Evolutionary conservation across 1,140 invertebrate genomes (phyloP).

Genomic region (Lerema accius): DNA sequence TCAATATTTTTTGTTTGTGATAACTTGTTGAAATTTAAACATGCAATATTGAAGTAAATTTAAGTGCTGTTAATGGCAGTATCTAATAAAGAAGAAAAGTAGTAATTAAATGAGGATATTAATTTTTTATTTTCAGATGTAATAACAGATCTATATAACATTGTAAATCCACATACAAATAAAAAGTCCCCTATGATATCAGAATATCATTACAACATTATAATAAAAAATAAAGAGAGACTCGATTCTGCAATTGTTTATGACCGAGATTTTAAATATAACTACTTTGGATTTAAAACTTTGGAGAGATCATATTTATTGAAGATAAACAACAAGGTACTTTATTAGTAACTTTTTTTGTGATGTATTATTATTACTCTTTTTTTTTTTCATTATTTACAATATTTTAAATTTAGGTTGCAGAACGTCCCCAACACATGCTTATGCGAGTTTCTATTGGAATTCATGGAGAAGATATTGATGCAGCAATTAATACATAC

Average conservation of each 20-base stretch:
- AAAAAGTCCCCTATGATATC: conserved; percentile 92
- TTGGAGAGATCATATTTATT: conserved; percentile 97
- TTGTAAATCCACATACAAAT: conserved; percentile 89
- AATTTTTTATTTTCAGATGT: conserved; percentile 88
- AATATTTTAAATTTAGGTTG: conserved; percentile 85
- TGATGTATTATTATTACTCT: too few relatives aligned
- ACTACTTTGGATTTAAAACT: conserved; percentile 99
- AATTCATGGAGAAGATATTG: conserved; percentile 97
- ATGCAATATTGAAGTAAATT: not conserved
- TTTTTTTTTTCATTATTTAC: too few relatives aligned
- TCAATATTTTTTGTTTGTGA: too few relatives aligned
- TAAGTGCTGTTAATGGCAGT: too few relatives aligned
- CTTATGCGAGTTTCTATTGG: conserved; percentile 98
- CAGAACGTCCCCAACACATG: conserved; percentile 99
- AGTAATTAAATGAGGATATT: too few relatives aligned
- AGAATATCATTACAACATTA: conserved; percentile 91
- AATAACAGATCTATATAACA: conserved; percentile 93
- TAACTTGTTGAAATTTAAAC: too few relatives aligned
- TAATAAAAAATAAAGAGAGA: conserved; percentile 93
- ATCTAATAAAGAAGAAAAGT: too few relatives aligned
- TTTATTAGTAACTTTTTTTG: not conserved
- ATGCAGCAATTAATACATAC: conserved; percentile 97
- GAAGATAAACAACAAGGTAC: conserved; percentile 94
- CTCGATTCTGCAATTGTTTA: conserved; percentile 99
- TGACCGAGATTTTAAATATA: conserved; percentile 98